phyloP scores from a whole-genome alignment of 2,797 vertebrate species.

The Emydoidea blandingii region DNA sequence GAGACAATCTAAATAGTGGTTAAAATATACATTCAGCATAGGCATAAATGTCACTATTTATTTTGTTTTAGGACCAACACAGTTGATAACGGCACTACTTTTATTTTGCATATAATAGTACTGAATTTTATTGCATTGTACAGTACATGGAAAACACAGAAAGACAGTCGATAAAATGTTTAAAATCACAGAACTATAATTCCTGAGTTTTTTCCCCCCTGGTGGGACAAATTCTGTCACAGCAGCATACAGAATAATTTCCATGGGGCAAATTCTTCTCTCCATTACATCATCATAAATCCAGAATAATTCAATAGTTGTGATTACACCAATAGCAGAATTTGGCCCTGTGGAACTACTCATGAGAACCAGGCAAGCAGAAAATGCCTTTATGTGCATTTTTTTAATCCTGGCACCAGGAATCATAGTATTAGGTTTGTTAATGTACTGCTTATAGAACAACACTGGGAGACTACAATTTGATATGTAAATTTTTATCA shows the following conservation, averaged over 20 bases:
- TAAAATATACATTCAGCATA: constrained; percentile 25
- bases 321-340: background rate
- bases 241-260: constrained; percentile 16
- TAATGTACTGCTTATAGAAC: background rate
- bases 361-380: background rate
- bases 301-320: background rate
- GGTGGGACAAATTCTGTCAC: background rate
- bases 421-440: background rate
- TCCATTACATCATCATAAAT: background rate
- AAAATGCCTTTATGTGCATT: background rate
- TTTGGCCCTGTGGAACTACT: background rate
- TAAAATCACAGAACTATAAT: background rate
- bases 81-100: constrained; percentile 31
- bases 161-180: background rate
- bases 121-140: constrained; percentile 26
- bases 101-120: constrained; percentile 22
- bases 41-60: constrained; percentile 39
- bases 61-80: constrained; percentile 48
- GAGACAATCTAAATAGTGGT: constrained; percentile 31
- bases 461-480: background rate
- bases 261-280: constrained; percentile 1
- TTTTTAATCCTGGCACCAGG: background rate
- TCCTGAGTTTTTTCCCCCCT: background rate
- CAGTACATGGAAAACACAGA: background rate
- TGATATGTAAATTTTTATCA: background rate